A percentile compares a stretch with the other conserved stretches of the same genome.
phyloP scores from a whole-genome alignment of 92 coral and sea anemone genomes.

The Siderastrea radians region DNA sequence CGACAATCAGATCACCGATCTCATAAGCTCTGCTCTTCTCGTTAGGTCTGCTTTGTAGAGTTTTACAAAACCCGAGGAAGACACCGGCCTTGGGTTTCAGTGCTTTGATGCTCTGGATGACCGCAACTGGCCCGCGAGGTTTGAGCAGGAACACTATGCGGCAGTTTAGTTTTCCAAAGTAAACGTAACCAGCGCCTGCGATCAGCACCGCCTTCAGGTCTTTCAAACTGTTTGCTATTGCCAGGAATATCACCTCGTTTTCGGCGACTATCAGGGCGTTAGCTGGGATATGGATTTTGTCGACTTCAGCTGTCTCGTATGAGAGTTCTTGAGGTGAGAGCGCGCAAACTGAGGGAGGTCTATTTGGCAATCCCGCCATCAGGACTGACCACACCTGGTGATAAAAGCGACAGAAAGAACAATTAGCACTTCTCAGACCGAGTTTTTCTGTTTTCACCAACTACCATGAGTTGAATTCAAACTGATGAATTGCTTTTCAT shows the following conservation, averaged over 20 bases:
- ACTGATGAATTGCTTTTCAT: no score
- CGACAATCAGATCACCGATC: slow-evolving; percentile 46
- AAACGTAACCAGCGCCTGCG: slow-evolving; percentile 28
- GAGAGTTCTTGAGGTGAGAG: slow-evolving; percentile 11
- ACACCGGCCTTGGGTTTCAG: slow-evolving; percentile 35
- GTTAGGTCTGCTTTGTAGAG: slow-evolving; percentile 4
- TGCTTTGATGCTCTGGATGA: slow-evolving; percentile 4
- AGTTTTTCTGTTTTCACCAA: no score
- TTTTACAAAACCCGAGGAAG: slow-evolving; percentile 40
- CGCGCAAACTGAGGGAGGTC: slow-evolving; percentile 36
- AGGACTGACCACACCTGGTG: no score
- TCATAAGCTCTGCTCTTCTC: slow-evolving; percentile 16
- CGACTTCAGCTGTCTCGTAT: slow-evolving; percentile 18
- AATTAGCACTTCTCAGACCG: no score
- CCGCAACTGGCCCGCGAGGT: slow-evolving; percentile 22
- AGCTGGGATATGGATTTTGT: slow-evolving; percentile 33
- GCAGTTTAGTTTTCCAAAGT: slow-evolving; percentile 25
- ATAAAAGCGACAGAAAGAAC: no score
- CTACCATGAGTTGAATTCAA: no score
- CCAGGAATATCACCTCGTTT: slow-evolving; percentile 46
- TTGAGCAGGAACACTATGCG: slow-evolving; percentile 33
- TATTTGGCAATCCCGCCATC: slow-evolving; percentile 23
- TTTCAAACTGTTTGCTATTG: slow-evolving; percentile 29
- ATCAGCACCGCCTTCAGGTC: slow-evolving; percentile 35
- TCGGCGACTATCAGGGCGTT: slow-evolving; percentile 50